Evolutionary conservation across 2,888 invertebrate genomes (phyloP), one percentile per base, ranked within the genome.

Genomic region (Tetragnatha montana): DNA sequence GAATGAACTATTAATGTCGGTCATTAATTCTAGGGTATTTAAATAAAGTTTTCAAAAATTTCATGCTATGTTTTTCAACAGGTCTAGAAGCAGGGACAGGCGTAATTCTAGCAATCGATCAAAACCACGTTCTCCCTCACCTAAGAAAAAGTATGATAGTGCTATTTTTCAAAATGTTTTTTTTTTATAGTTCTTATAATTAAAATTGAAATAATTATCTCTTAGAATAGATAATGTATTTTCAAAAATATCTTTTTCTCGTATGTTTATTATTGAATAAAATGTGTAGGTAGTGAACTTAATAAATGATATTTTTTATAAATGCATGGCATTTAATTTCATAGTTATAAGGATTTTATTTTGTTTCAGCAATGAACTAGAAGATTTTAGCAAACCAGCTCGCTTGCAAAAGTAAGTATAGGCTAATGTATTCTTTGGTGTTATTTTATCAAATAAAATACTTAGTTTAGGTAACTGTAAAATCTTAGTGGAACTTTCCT

Each of bases 81-180:
- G 89, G 51, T 81, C 89, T 22, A 89, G 78, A 81, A 89, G 89
- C 78, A 81, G 60, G 8, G 89, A 89, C 19, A 49, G 76, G 50
- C 81, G 51, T 76, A 76, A 68, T 78, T 71, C 89, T 19, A 74
- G 22, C 47, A 81, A 79, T 19, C 81, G 60, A 81, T 6, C 85
- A 12, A 89, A 81, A 81, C 74, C 51, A 71, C 71, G 79, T 22
- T 88, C 88, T 17, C 80, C 79, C n/a, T 76, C 81, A 12, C 89
- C 89, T 2, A 89, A 85, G 74, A 85, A 81, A 60, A 85, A 89
- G 60, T 60, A 19, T 1, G 21, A 19, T 78, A 10, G n/a, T 78
- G 21, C 35, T 78, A 10, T 78, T 50, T 19, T 50, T 78, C n/a
- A 49, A 49, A 50, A 50, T 0, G n/a, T 68, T n/a, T 60, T 8